These are phyloP conservation scores for Romanogobio albipinnatus DNA, from an alignment of 2,113 vertebrate genomes.

Conservation along the genomic window DNA sequence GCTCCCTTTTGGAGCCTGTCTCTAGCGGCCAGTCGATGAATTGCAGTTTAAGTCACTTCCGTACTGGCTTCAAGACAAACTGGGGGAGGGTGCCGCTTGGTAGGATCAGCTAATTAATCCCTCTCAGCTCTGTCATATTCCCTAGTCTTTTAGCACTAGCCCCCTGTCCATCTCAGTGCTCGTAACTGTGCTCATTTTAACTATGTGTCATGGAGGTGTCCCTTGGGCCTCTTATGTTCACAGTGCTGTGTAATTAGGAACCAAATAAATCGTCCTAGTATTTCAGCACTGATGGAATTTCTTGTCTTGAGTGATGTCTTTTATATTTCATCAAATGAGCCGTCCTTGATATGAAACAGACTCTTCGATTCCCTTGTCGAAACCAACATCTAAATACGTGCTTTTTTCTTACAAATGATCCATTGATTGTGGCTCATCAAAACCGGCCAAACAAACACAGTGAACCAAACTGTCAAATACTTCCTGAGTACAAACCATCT, in stretches of 20 bases:
- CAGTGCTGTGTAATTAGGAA: neutral
- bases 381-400: neutral
- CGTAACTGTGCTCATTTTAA: conserved; percentile 2
- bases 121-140: neutral
- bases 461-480: neutral
- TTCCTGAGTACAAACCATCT: conserved; percentile 30
- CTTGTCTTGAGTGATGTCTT: neutral
- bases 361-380: neutral
- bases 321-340: conserved; percentile 27
- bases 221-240: neutral
- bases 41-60: no score
- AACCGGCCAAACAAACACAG: conserved; percentile 2
- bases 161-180: neutral
- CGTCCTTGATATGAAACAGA: neutral
- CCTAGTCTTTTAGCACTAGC: conserved; percentile 11
- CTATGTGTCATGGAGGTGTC: neutral
- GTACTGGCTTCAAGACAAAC: no score
- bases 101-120: neutral
- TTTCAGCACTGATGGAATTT: conserved; percentile 21
- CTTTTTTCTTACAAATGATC: conserved; percentile 10
- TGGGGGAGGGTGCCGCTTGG: no score
- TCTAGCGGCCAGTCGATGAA: no score
- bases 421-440: neutral
- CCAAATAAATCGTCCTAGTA: conserved; percentile 17
- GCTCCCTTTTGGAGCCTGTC: no score